Conservation (phyloP, 2,888 invertebrate species). For the Dyspetes luteomarginatus region DNA sequence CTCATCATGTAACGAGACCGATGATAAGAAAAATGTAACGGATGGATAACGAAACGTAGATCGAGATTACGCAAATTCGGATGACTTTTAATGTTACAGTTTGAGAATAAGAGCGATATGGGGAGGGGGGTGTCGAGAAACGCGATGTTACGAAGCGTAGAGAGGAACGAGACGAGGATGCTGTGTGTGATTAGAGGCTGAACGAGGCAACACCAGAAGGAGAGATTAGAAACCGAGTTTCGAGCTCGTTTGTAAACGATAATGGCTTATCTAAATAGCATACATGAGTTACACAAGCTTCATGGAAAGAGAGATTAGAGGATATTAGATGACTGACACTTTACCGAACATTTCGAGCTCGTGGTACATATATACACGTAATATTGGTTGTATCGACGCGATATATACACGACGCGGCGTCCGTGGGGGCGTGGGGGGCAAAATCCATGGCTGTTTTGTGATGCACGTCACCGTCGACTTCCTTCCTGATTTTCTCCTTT, state of each 20-base stretch:
- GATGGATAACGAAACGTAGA: conserved; percentile 50
- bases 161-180: conserved; percentile 47
- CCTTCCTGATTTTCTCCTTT: conserved; percentile 45
- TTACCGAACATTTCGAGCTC: conserved; percentile 16
- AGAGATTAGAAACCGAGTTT: conserved; percentile 70
- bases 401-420: conserved; percentile 50
- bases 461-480: too few species aligned
- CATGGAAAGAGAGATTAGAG: conserved; percentile 51
- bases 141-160: conserved; percentile 41
- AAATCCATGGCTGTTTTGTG: too few species aligned
- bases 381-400: conserved; percentile 53
- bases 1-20: conserved; percentile 9
- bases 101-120: neutral
- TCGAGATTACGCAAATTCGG: conserved; percentile 72
- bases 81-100: conserved; percentile 48
- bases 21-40: conserved; percentile 41
- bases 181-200: neutral
- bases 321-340: conserved; percentile 61
- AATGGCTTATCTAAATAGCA: conserved; percentile 77
- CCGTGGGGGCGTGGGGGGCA: neutral
- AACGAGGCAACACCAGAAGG: conserved; percentile 31
- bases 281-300: conserved; percentile 76
- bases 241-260: conserved; percentile 75
- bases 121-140: conserved; percentile 15
- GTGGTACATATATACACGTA: neutral